Evolutionary conservation across 2,797 vertebrate species (phyloP).

Genomic region (Rousettus madagascariensis): DNA sequence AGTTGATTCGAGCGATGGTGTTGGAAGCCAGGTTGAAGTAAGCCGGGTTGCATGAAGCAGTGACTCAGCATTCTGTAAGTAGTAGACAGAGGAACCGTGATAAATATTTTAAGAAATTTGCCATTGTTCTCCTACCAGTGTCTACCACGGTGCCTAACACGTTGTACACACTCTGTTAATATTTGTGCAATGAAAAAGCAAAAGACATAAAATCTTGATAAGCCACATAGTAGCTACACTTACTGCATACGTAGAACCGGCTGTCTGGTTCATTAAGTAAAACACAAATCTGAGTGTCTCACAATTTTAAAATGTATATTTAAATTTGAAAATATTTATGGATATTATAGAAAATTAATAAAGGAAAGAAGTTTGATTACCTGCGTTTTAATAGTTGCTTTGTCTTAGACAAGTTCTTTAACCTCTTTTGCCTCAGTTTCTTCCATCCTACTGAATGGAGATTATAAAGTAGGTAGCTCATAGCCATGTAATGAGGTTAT

Average conservation of each 20-base stretch:
- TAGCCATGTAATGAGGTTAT: background rate
- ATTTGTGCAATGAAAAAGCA: background rate
- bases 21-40: background rate
- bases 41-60: background rate
- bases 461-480: background rate
- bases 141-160: background rate
- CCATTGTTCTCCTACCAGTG: background rate
- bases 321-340: background rate
- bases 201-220: background rate
- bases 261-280: slow-evolving; percentile 17
- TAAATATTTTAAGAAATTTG: background rate
- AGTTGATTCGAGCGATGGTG: background rate
- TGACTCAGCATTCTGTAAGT: background rate
- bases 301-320: slow-evolving; percentile 10
- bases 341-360: background rate
- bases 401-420: background rate
- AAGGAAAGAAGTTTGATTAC: background rate
- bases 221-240: background rate
- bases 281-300: background rate
- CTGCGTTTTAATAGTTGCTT: background rate
- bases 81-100: background rate
- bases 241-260: background rate
- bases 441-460: background rate
- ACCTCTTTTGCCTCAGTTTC: background rate
- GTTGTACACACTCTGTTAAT: background rate